Evolutionary conservation across 2,797 vertebrate genomes (phyloP).

Genomic region (Coranthus polyacanthus): DNA sequence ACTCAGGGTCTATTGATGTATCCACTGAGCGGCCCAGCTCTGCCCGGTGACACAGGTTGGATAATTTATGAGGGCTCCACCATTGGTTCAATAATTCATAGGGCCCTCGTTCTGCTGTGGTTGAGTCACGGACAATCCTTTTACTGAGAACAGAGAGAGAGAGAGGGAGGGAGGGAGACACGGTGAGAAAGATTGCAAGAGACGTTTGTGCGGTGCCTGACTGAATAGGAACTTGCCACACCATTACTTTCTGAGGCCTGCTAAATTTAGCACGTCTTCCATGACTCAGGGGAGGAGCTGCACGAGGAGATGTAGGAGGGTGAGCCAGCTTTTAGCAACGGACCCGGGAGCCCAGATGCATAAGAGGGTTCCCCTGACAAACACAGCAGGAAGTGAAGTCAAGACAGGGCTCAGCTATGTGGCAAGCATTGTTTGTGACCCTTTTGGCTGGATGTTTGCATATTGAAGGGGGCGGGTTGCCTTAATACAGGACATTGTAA

Average conservation of each 20-base stretch:
- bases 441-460: slow-evolving; percentile 46
- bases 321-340: slow-evolving; percentile 48
- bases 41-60: slow-evolving; percentile 73
- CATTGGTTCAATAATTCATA: slow-evolving; percentile 88
- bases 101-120: slow-evolving; percentile 53
- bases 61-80: slow-evolving; percentile 89
- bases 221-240: slow-evolving; percentile 52
- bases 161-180: slow-evolving; percentile 1
- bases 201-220: slow-evolving; percentile 37
- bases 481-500: slow-evolving; percentile 57
- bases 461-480: slow-evolving; percentile 20
- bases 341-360: slow-evolving; percentile 30
- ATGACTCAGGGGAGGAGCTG: slow-evolving; percentile 53
- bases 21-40: slow-evolving; percentile 56
- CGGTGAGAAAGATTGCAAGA: slow-evolving; percentile 19
- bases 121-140: slow-evolving; percentile 70
- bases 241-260: slow-evolving; percentile 58
- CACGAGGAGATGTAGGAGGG: slow-evolving; percentile 24
- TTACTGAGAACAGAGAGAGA: slow-evolving; percentile 43
- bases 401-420: slow-evolving; percentile 6
- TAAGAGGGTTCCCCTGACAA: slow-evolving; percentile 28
- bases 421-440: slow-evolving; percentile 53
- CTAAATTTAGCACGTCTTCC: slow-evolving; percentile 69
- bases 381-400: slow-evolving; percentile 17
- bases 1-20: slow-evolving; percentile 46